Percentiles rank a stretch among this genome's conserved stretches.
phyloP scores from a whole-genome alignment of 1,140 invertebrate genomes.

The Caenorhabditis elegans region WBcel235 BX284605.5:6960001-6960500 shows the following conservation, averaged over 20 bases:
- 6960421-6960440: constrained; percentile 17
- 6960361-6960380: constrained; percentile 32
- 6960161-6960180: neutral
- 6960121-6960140: neutral
- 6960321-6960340: neutral
- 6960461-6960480: constrained; percentile 48
- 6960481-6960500: constrained; percentile 56
- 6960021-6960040: constrained; percentile 29
- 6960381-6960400: constrained; percentile 39
- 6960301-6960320: neutral
- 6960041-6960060: constrained; percentile 31
- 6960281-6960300: neutral
- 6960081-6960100: too few relatives aligned
- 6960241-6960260: neutral
- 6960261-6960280: neutral
- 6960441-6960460: constrained; percentile 60
- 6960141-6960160: neutral
- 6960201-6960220: neutral
- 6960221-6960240: neutral
- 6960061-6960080: too few relatives aligned
- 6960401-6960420: constrained; percentile 31
- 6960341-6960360: constrained; percentile 39
- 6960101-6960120: neutral
- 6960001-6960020: constrained; percentile 14
- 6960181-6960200: too few relatives aligned